These are phyloP conservation scores for Unio delphinus DNA, from an alignment of 2,888 invertebrate species.

Conservation along the genomic window DNA sequence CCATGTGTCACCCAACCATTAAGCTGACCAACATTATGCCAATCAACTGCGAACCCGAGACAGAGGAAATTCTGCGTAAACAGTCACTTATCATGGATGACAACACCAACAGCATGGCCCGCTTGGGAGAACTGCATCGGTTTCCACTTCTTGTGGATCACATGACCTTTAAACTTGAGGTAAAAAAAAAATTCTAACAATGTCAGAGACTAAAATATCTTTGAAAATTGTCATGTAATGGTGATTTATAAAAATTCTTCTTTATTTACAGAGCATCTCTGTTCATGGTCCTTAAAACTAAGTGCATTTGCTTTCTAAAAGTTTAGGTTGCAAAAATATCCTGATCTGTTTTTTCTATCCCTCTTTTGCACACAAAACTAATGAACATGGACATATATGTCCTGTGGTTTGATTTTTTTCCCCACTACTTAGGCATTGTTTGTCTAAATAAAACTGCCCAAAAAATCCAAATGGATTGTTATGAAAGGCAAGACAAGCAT, in stretches of 20 bases:
- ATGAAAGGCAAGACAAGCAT: too few species aligned
- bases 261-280: too few species aligned
- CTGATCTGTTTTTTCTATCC: neutral
- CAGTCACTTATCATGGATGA: constrained; percentile 65
- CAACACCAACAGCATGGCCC: constrained; percentile 73
- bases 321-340: neutral
- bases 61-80: constrained; percentile 64
- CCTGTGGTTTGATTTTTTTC: neutral
- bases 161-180: constrained; percentile 81
- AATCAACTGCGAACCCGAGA: constrained; percentile 75
- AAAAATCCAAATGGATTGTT: too few species aligned
- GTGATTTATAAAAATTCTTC: too few species aligned
- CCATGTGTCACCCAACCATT: constrained; percentile 85
- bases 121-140: constrained; percentile 79
- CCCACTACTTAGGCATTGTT: too few species aligned
- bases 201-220: too few species aligned
- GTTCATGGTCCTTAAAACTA: too few species aligned
- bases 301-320: too few species aligned
- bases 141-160: constrained; percentile 85
- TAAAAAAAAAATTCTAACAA: constrained; percentile 29
- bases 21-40: constrained; percentile 84
- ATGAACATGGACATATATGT: neutral
- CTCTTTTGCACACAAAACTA: neutral
- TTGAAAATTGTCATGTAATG: too few species aligned
- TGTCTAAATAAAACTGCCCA: too few species aligned